Percentiles rank a stretch among this genome's conserved stretches.
Evolutionary conservation across 2,797 vertebrate genomes (phyloP).

Genomic region (Myotis planiceps): DNA sequence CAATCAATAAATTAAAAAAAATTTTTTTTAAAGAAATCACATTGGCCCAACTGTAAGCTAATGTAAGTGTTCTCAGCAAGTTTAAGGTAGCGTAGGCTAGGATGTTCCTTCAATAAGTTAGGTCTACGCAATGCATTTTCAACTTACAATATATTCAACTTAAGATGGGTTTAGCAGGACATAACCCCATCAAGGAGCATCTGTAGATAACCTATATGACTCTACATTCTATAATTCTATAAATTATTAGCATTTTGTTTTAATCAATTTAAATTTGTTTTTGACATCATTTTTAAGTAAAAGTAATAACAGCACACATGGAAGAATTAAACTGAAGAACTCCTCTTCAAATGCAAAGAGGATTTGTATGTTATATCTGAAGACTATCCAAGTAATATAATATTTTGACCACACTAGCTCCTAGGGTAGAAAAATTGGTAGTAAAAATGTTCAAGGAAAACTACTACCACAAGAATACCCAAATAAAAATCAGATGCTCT

Average conservation of each 20-base stretch:
- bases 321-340: conserved; percentile 10
- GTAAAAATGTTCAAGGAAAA: conserved; percentile 45
- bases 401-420: conserved; percentile 30
- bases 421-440: conserved; percentile 33
- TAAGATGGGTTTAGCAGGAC: not conserved
- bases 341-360: conserved; percentile 54
- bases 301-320: conserved; percentile 5
- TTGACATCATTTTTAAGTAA: conserved; percentile 63
- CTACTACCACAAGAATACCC: conserved; percentile 52
- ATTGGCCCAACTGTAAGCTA: not conserved
- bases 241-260: conserved; percentile 45
- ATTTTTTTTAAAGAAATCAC: not conserved
- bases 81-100: not conserved
- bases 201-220: not conserved
- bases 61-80: not conserved
- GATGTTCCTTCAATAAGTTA: not conserved
- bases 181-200: not conserved
- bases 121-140: not conserved
- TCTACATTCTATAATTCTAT: not conserved
- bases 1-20: not conserved
- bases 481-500: conserved; percentile 58
- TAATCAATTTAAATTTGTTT: conserved; percentile 70
- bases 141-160: not conserved
- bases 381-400: not conserved
- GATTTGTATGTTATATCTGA: not conserved